phyloP scores from a whole-genome alignment of 2,888 invertebrate species.

The Koerneria pararmatus region DNA sequence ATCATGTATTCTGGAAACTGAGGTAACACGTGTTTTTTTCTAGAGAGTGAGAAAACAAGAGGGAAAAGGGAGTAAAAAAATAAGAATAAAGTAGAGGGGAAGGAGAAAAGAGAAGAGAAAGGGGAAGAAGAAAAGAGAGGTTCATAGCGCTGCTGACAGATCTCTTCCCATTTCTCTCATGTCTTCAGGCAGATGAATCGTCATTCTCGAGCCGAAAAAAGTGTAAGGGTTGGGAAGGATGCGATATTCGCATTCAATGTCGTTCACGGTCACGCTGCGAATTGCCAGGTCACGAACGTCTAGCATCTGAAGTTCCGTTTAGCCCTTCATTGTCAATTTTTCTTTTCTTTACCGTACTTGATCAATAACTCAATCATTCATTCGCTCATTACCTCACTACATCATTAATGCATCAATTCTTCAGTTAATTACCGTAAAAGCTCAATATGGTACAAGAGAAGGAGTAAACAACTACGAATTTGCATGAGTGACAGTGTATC shows the following conservation, averaged over 20 bases:
- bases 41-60: too few species aligned
- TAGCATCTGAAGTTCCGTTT: constrained; percentile 36
- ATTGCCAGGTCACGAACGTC: constrained; percentile 51
- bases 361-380: too few species aligned
- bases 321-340: too few species aligned
- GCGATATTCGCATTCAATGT: constrained; percentile 37
- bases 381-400: too few species aligned
- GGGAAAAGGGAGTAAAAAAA: too few species aligned
- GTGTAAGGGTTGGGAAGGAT: constrained; percentile 42
- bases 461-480: not conserved
- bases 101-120: too few species aligned
- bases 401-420: too few species aligned
- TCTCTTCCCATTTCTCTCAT: constrained; percentile 31
- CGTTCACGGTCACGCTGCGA: constrained; percentile 39
- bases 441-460: not conserved
- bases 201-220: constrained; percentile 45
- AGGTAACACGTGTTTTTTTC: too few species aligned
- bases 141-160: constrained; percentile 27
- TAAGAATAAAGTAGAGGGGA: too few species aligned
- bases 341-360: too few species aligned
- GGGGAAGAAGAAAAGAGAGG: not conserved
- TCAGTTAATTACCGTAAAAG: too few species aligned
- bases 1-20: too few species aligned
- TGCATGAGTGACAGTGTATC: not conserved
- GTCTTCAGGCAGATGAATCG: constrained; percentile 34